phyloP scores from a whole-genome alignment of 2,797 vertebrate genomes.

The Anabacerthia variegaticeps region DNA sequence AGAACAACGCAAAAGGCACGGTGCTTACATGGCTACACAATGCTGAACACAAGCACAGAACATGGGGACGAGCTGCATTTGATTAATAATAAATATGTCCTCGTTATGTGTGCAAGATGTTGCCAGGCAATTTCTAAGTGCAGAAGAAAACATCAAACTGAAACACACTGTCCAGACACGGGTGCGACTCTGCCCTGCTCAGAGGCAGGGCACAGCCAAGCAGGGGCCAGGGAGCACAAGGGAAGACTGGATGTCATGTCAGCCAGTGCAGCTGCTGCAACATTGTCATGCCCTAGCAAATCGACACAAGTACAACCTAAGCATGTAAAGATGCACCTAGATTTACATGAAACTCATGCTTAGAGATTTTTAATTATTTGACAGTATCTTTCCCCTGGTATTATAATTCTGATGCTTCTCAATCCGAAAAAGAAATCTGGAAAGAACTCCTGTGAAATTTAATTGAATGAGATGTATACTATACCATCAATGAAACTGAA shows the following conservation, averaged over 20 bases:
- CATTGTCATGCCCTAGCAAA: neutral
- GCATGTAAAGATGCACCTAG: neutral
- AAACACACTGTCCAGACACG: neutral
- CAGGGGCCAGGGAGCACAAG: rapidly evolving
- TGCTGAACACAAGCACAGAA: neutral
- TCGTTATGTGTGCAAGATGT: neutral
- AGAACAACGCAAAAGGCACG: neutral
- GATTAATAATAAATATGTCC: neutral
- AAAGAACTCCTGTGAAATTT: neutral
- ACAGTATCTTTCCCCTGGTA: neutral
- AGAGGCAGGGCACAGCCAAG: rapidly evolving
- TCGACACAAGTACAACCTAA: neutral
- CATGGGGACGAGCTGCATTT: rapidly evolving
- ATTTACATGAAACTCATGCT: neutral
- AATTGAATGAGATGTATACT: neutral
- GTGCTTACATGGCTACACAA: neutral
- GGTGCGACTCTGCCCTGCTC: neutral
- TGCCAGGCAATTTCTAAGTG: neutral
- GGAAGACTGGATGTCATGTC: rapidly evolving
- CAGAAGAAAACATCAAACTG: neutral
- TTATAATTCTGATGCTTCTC: neutral
- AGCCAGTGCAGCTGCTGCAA: neutral
- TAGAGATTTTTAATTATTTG: neutral
- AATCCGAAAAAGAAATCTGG: neutral
- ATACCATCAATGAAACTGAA: neutral